Conservation (phyloP, 2,113 vertebrate species). For the Hippocampus abdominalis region DNA sequence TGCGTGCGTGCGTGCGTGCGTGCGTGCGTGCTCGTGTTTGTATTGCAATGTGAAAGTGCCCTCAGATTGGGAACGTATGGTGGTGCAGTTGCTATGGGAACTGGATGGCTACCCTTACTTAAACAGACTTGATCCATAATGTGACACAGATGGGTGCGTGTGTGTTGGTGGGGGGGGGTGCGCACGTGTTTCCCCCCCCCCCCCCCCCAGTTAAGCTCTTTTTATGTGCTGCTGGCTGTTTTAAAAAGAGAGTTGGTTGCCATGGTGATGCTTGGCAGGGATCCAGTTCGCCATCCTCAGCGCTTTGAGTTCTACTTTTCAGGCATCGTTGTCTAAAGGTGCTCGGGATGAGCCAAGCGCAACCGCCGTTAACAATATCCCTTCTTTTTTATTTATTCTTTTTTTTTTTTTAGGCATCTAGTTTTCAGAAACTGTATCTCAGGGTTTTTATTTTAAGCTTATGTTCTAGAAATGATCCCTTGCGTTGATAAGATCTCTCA, state of each 20-base stretch:
- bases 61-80: conserved; percentile 63
- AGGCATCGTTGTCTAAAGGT: background rate
- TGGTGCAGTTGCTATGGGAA: conserved; percentile 72
- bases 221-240: background rate
- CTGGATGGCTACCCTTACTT: conserved; percentile 64
- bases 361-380: background rate
- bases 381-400: too few species aligned
- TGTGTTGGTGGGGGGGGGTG: too few species aligned
- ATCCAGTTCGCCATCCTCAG: conserved; percentile 25
- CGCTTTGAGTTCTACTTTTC: background rate
- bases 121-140: conserved; percentile 47
- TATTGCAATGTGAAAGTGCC: conserved; percentile 52
- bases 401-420: too few species aligned
- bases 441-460: too few species aligned
- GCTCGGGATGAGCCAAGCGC: background rate
- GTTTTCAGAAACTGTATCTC: too few species aligned
- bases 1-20: too few species aligned
- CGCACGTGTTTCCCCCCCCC: background rate
- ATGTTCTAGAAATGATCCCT: too few species aligned
- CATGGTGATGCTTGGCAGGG: conserved; percentile 44
- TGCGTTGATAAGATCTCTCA: too few species aligned
- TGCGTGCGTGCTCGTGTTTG: conserved; percentile 1
- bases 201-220: conserved; percentile 7
- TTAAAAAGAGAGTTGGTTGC: conserved; percentile 47
- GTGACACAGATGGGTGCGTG: conserved; percentile 1